phyloP scores from a whole-genome alignment of 2,888 invertebrate genomes.

The Drosophila subsilvestris region DNA sequence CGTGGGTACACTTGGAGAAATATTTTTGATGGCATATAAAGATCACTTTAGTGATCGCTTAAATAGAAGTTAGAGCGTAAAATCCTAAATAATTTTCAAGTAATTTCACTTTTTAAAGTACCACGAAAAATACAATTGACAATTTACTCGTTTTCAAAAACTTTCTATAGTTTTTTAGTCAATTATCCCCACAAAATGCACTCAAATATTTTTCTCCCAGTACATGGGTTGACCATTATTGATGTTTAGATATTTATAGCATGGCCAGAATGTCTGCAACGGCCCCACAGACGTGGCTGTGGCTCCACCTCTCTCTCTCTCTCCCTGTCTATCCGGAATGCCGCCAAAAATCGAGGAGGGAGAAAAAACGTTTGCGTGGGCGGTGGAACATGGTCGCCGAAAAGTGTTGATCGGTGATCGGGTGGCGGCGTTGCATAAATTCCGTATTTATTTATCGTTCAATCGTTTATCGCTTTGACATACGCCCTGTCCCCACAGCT shows the following conservation, averaged over 20 bases:
- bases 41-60: background rate
- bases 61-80: no score
- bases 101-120: no score
- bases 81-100: no score
- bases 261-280: constrained; percentile 55
- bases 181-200: no score
- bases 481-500: constrained; percentile 5
- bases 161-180: no score
- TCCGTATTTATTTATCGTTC: constrained; percentile 68
- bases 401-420: constrained; percentile 63
- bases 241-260: constrained; percentile 63
- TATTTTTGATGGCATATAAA: no score
- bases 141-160: no score
- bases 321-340: background rate
- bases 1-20: background rate
- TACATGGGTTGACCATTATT: constrained; percentile 35
- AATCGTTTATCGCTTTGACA: constrained; percentile 53
- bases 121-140: no score
- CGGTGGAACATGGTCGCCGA: constrained; percentile 69
- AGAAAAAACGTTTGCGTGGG: constrained; percentile 53
- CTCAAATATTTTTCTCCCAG: constrained; percentile 45
- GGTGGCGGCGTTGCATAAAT: constrained; percentile 62
- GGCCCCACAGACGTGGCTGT: constrained; percentile 26
- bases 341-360: constrained; percentile 10
- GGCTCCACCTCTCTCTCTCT: constrained; percentile 8